Evolutionary conservation across 1,140 invertebrate species (phyloP).

Genomic region (Scaptomyza pallida): DNA sequence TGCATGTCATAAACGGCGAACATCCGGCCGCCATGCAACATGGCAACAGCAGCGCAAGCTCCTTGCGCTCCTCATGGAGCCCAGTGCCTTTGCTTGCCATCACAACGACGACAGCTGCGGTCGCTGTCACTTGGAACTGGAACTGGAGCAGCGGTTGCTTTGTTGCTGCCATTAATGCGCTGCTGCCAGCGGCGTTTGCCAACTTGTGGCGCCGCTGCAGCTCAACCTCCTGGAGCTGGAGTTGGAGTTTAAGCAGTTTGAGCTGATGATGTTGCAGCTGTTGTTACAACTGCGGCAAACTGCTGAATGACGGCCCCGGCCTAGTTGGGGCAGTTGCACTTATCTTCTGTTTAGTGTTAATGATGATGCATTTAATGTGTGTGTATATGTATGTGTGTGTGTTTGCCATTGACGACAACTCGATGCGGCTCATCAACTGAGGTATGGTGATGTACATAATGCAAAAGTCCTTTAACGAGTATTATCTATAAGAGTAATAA

Average conservation of each 20-base stretch:
- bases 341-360: constrained; percentile 58
- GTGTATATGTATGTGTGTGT: constrained; percentile 48
- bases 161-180: constrained; percentile 18
- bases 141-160: constrained; percentile 41
- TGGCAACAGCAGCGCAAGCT: constrained; percentile 85
- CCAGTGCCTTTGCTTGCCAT: constrained; percentile 73
- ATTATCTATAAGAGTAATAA: constrained; percentile 69
- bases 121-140: constrained; percentile 68
- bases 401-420: constrained; percentile 11
- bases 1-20: constrained; percentile 89
- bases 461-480: constrained; percentile 71
- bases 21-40: constrained; percentile 91
- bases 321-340: constrained; percentile 65
- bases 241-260: constrained; percentile 40
- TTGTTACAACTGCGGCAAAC: constrained; percentile 40
- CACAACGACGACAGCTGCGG: constrained; percentile 54
- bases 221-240: constrained; percentile 32
- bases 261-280: constrained; percentile 59
- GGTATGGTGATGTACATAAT: constrained; percentile 61
- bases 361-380: constrained; percentile 72
- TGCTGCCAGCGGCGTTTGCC: constrained; percentile 35
- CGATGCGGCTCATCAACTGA: constrained; percentile 57
- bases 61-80: constrained; percentile 52
- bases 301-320: constrained; percentile 61
- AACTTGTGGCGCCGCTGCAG: constrained; percentile 22